Evolutionary conservation across 92 coral and sea anemone genomes (phyloP), one percentile per base, ranked within the genome.

Genomic region (Epizoanthus ramosus): DNA sequence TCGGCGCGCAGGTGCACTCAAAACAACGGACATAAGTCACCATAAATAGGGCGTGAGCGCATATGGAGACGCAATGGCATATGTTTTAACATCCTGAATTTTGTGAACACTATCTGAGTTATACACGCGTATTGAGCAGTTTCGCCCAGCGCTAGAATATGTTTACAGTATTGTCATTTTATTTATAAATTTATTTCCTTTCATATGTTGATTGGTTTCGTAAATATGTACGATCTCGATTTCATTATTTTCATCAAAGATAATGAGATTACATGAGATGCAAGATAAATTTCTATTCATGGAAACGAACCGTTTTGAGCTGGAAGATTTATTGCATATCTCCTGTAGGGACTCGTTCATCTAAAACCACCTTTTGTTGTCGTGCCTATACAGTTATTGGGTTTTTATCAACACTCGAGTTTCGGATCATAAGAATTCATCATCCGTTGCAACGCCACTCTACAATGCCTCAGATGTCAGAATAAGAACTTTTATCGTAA

Each of bases 1-100:
- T 25, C 14, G 19, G n/a, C 24, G 22, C 80, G 80, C 80, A 75
- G 80, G 80, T 75, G 80, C 43, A 28, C 35, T 58, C 21, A 33
- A 75, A 25, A 31, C 64, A 75, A 75, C 67, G 50, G 28, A 8
- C 67, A 57, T 57, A 56, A 75, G 80, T 57, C 50, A 35, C 65
- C 31, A 37, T 57, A 65, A 75, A 75, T 75, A 56, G 54, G 39
- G 9, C 19, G 68, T 16, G 66, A 50, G 54, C 54, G 3, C 13
- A 50, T 50, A 50, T 50, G 7, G 1, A 5, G 54, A 12, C 54
- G 54, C 54, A 50, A 12, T 50, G 15, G 54, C 14, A 31, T 28
- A 9, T 5, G 56, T 17, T 8, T 45, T 37, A 25, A 31, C 50
- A 14, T 57, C 52, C 53, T 15, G 45, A 31, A 25, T 25, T 64